Conservation (phyloP, 92 coral and sea anemone genomes). For the Bergia sp. region DNA sequence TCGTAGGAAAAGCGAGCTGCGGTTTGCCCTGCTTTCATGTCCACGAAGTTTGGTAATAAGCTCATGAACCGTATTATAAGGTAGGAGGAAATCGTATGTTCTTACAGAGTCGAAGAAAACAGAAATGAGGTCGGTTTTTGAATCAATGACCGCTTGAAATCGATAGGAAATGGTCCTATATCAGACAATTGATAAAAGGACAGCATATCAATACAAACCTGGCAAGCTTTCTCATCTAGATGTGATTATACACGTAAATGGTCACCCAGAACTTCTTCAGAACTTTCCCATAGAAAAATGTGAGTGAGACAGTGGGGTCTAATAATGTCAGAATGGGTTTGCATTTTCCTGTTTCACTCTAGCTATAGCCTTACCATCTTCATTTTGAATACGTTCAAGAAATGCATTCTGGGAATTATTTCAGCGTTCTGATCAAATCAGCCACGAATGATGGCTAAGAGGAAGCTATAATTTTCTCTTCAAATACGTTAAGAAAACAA, state of each 20-base stretch:
- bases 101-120: neutral
- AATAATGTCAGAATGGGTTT: neutral
- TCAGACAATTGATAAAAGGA: neutral
- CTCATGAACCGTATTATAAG: neutral
- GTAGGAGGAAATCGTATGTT: neutral
- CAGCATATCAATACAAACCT: neutral
- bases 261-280: neutral
- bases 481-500: conserved; percentile 34
- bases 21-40: neutral
- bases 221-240: neutral
- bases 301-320: neutral
- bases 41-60: neutral
- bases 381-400: neutral
- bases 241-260: too few species aligned
- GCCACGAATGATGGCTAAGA: neutral
- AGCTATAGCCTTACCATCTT: neutral
- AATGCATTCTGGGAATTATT: neutral
- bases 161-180: neutral
- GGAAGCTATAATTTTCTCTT: neutral
- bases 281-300: neutral
- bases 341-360: neutral
- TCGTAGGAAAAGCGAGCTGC: neutral
- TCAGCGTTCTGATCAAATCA: neutral
- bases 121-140: neutral
- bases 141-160: neutral